Evolutionary conservation across 2,113 vertebrate genomes (phyloP), one percentile per base, ranked within the genome.

Genomic region (Anoura caudifer): DNA sequence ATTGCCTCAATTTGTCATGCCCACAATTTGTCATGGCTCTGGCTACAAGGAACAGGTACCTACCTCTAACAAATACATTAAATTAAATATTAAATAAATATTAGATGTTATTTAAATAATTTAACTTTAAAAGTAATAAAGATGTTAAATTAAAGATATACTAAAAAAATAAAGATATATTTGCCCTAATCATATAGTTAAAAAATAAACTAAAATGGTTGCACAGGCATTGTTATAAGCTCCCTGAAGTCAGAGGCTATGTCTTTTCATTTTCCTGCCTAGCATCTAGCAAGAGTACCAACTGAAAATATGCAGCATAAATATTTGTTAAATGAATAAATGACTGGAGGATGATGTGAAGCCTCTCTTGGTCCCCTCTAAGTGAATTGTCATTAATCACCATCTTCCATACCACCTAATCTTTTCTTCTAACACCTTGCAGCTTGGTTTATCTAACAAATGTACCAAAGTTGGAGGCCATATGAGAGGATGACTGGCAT

Each of bases 251-350:
- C 59, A 20, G 36, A 73, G n/a, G 43, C 16, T 86, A 54, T n/a
- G 4, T 52, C 26, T 96, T 91, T 89, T 95, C 12, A 92, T 82
- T 28, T 89, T 61, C 43, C 36, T 80, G 67, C 47, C 20, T 45
- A 90, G 92, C 11, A 73, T 56, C n/a, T 54, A 91, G 45, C 38
- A 97, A 97, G 4, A 69, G 24, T 83, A 31, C 31, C 67, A 87
- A 77, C 41, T 82, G 92, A 87, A 96, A 95, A 97, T 13, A 77
- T 16, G 33, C 22, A 95, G n/a, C 31, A 70, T 61, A 94, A 94
- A 88, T 91, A 96, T 61, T 73, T 93, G 72, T 83, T 72, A 93
- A 81, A 73, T 61, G 26, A 89, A 93, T 70, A 20, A 95, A 86
- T 41, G 90, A 85, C 52, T 19, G 36, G 31, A 95, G 54, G 63